Evolutionary conservation across 2,888 invertebrate genomes (phyloP).

Genomic region (Melanostoma scalare): DNA sequence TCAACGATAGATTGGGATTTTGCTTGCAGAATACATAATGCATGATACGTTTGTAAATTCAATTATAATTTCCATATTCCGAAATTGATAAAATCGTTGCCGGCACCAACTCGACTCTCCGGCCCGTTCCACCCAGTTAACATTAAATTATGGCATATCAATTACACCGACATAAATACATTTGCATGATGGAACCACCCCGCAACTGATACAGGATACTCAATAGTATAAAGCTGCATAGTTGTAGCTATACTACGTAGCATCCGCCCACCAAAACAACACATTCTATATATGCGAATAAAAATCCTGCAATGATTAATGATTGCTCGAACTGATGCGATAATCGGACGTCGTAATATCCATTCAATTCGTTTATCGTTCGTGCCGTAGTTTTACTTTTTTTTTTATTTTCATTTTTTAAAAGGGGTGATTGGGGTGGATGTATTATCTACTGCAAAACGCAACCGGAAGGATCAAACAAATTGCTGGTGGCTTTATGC

Average conservation of each 20-base stretch:
- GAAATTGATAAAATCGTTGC: constrained; percentile 53
- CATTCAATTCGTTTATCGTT: constrained; percentile 66
- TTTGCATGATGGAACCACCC: constrained; percentile 42
- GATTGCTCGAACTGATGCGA: constrained; percentile 56
- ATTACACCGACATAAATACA: constrained; percentile 57
- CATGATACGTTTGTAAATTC: constrained; percentile 46
- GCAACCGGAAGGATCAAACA: constrained; percentile 22
- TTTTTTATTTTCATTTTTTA: too few relatives aligned
- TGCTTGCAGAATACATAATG: constrained; percentile 8
- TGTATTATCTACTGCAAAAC: constrained; percentile 12
- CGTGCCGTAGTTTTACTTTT: constrained; percentile 15
- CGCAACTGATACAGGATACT: constrained; percentile 12
- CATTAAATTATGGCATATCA: constrained; percentile 66
- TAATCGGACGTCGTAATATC: constrained; percentile 69
- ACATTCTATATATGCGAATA: background rate
- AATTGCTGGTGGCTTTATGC: constrained; percentile 4
- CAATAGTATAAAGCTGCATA: background rate
- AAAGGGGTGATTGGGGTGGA: background rate
- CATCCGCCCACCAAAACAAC: background rate
- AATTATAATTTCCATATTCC: constrained; percentile 71
- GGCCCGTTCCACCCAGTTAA: background rate
- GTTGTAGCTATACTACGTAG: background rate
- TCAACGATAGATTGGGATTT: background rate
- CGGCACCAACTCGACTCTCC: background rate
- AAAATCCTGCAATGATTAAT: constrained; percentile 63